Base-by-base conservation (phyloP, 2,113 vertebrate species). In the Pantherophis guttatus region DNA sequence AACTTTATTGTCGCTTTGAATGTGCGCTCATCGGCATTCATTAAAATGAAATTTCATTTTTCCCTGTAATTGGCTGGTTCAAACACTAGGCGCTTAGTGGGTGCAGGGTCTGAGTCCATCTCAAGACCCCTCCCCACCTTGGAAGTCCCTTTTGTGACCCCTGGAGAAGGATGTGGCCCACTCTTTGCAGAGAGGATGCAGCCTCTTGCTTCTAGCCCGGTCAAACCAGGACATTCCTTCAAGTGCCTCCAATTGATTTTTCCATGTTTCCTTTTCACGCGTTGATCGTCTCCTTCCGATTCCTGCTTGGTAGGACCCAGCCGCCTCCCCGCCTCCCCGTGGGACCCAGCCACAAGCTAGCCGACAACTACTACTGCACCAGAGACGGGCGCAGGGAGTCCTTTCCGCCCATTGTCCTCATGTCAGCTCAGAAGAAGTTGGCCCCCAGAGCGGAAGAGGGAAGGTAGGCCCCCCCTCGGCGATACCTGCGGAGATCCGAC, bases 301-400 rank as follows among this genome's bases (percentile, higher is more conserved):
- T 95, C 86, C 92, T 58, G 24, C 65, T 12, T 3, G 59, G 2
- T 87, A 98, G 99, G 96, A 98, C 98, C 13, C 99, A 98, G 93
- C 98, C 98, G 1, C 98, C 99, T 57, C 99, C 99, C 21, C 98
- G 95, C 90, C 98, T 99, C 54, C 97, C 99, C 0, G 98, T 98
- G 62, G 99, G 99, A 5, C 99, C 99, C 6, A 99, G 98, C 94
- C 99, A 99, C 97, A 99, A 97, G 92, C 97, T 98, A 44, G 98
- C 98, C 11, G 12, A 92, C 95, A 99, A 99, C 94, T 98, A 99
- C 90, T 99, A 99, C 94, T 98, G 94, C 93, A 96, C 75, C 48
- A 98, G 99, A 19, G 99, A 99, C 10, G 99, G 99, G 15, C 98
- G 99, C n/a, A 97, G 99, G 33, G 98, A 99, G 96, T 92, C 98